Evolutionary conservation across 1,140 invertebrate genomes (phyloP), one percentile per base, ranked within the genome.

Genomic region (Chelonus insularis): DNA sequence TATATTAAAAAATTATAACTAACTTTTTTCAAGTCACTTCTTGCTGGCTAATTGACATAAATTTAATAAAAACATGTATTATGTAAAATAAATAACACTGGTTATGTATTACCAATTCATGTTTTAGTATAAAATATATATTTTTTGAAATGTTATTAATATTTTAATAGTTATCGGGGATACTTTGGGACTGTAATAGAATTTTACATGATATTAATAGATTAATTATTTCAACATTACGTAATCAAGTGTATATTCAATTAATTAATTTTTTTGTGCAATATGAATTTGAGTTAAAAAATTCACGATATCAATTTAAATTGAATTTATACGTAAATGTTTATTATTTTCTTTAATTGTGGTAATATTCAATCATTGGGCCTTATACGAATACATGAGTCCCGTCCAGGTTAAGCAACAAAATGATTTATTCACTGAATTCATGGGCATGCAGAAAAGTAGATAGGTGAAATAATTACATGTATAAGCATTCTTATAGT

Each of bases 111-210:
- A 59, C 18, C 18, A 29, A 59, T 51, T 51, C 32, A 59, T 59
- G 47, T 59, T 59, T n/a, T n/a, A 59, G 47, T 16, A 59, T 39
- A 51, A 59, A 48, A 59, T 59, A 59, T 59, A 59, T 59, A 59
- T 59, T 59, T 58, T 59, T 59, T 59, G 57, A 59, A 51, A 59
- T 59, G 57, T 51, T 59, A 39, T 51, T 25, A 51, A 50, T 51
- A 59, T 59, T 59, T 59, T 58, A 58, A 59, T 45, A 39, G 50
- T 58, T 59, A 59, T 37, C 57, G 21, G 45, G 57, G 37, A 50
- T 21, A 50, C 21, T n/a, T 50, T 50, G 47, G 47, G 47, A 50
- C 20, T 25, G 8, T 8, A 25, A 6, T 23, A 23, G 47, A 50
- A 23, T 18, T 29, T 11, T 25, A 25, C n/a, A 23, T 4, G 7